Conservation (phyloP, 2,797 vertebrate species). For the Arnoldichthys spilopterus region DNA sequence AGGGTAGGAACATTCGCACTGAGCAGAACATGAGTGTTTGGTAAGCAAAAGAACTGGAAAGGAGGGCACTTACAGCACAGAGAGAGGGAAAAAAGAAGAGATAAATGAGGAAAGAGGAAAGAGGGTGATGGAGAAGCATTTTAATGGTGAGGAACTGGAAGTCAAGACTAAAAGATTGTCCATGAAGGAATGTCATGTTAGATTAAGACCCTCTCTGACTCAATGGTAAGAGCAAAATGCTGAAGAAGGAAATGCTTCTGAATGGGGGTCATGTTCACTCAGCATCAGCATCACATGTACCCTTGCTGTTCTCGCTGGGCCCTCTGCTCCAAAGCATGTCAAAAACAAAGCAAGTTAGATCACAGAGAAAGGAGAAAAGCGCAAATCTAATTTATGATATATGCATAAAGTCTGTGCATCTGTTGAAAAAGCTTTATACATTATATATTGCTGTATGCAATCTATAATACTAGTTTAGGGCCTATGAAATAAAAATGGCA, state of each 20-base stretch:
- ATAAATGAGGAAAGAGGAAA: conserved; percentile 33
- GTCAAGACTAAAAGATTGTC: neutral
- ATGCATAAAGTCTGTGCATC: no score
- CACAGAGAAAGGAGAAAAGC: neutral
- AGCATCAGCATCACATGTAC: neutral
- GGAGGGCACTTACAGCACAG: conserved; percentile 27
- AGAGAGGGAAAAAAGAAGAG: conserved; percentile 21
- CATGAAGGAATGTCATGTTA: neutral
- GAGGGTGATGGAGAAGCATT: conserved; percentile 23
- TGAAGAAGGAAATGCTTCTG: conserved; percentile 3
- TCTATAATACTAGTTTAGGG: neutral
- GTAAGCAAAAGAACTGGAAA: conserved; percentile 36
- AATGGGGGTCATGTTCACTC: conserved; percentile 11
- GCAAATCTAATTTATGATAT: no score
- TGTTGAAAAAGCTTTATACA: neutral
- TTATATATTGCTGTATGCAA: neutral
- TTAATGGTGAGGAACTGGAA: neutral
- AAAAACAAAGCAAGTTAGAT: conserved; percentile 2
- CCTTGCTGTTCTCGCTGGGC: neutral
- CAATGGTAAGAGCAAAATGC: neutral
- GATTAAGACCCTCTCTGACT: conserved; percentile 6
- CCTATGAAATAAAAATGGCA: no score
- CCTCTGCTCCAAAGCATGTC: neutral
- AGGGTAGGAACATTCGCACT: neutral
- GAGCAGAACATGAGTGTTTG: conserved; percentile 18